phyloP scores from a whole-genome alignment of 1,140 invertebrate species.

The Ephestia elutella region DNA sequence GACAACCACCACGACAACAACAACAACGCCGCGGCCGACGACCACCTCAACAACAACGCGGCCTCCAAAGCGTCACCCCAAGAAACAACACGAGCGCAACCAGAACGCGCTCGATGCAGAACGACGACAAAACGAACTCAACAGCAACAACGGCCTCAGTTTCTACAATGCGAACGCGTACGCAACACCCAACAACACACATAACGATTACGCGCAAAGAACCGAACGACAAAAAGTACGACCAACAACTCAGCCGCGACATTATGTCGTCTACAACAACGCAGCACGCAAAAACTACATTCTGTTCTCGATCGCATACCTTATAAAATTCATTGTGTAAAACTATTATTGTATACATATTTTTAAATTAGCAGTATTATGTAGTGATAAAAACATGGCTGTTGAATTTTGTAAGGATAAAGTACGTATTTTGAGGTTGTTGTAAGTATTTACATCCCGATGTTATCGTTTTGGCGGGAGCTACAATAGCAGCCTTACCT shows the following conservation, averaged over 20 bases:
- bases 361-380: constrained; percentile 19
- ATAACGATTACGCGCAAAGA: constrained; percentile 58
- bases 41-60: constrained; percentile 41
- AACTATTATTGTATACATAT: constrained; percentile 9
- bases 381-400: constrained; percentile 68
- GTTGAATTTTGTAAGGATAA: constrained; percentile 54
- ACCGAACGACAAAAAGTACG: constrained; percentile 58
- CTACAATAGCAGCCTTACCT: constrained; percentile 37
- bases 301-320: constrained; percentile 3
- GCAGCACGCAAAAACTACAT: background rate
- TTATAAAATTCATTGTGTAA: constrained; percentile 24
- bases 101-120: constrained; percentile 56
- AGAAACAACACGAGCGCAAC: constrained; percentile 48
- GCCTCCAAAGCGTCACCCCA: constrained; percentile 49
- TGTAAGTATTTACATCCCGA: constrained; percentile 35
- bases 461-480: constrained; percentile 53
- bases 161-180: constrained; percentile 46
- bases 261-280: constrained; percentile 41
- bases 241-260: constrained; percentile 52
- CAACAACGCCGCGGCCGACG: constrained; percentile 37
- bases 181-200: constrained; percentile 38
- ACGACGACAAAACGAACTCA: constrained; percentile 35
- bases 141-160: constrained; percentile 56
- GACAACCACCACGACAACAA: constrained; percentile 54
- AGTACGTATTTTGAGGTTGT: constrained; percentile 57